Percentiles rank a stretch among this genome's conserved stretches.
phyloP scores from a whole-genome alignment of 2,113 vertebrate species.

The Cryptotis parvus region DNA sequence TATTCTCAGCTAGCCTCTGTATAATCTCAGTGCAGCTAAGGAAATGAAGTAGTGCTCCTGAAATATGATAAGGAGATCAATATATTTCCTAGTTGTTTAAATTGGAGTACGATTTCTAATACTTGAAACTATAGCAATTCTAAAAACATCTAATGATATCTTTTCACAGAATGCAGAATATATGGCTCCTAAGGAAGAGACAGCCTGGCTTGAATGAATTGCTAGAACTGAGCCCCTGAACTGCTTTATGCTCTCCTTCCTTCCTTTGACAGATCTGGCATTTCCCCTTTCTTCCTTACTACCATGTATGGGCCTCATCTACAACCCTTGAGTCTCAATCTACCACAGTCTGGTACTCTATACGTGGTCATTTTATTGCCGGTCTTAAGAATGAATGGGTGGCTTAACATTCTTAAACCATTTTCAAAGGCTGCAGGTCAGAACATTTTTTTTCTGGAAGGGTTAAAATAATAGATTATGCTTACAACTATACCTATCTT shows the following conservation, averaged over 20 bases:
- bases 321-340: not conserved
- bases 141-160: not conserved
- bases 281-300: not conserved
- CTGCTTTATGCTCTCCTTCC: not conserved
- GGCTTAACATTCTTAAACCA: not conserved
- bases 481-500: not conserved
- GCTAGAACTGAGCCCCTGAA: not conserved
- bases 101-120: constrained; percentile 39
- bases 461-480: not conserved
- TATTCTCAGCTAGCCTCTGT: too few relatives aligned
- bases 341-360: not conserved
- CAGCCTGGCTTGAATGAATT: not conserved
- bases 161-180: not conserved
- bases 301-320: not conserved
- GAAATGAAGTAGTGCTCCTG: not conserved
- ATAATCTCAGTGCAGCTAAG: not conserved
- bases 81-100: not conserved
- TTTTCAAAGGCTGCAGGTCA: not conserved
- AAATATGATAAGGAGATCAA: not conserved
- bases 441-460: not conserved
- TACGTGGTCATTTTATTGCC: not conserved
- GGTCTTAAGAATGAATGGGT: not conserved
- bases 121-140: constrained; percentile 22
- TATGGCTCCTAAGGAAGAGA: not conserved
- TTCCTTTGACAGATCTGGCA: not conserved